Base-by-base conservation (phyloP, 2,113 vertebrate genomes). In the Engystomops pustulosus region DNA sequence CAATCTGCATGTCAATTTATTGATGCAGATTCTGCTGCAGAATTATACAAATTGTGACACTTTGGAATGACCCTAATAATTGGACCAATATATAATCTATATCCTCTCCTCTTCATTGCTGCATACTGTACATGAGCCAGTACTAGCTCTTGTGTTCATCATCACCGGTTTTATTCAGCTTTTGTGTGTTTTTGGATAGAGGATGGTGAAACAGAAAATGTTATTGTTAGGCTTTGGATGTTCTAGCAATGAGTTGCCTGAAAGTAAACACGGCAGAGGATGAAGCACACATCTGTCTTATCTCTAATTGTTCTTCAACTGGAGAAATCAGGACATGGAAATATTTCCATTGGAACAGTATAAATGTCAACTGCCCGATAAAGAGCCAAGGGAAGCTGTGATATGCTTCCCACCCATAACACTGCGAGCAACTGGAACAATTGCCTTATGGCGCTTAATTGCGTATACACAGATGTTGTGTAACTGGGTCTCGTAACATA, bases 331-430 rank as follows among this genome's bases (percentile, higher is more conserved):
- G 75, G 25, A 58, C 75, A 58, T 27, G 53, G 18, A 60, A 60
- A 41, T 78, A 8, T 60, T 78, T 78, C 51, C n/a, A 55, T 60
- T 78, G 51, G 75, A 78, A 78, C 75, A 18, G 9, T 78, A 17
- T 25, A 60, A 78, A 77, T 34, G 75, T 60, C 75, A 58, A 34
- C 51, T 58, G 34, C 5, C n/a, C 32, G 34, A 15, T 60, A 58
- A 78, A 18, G 70, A 74, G 70, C 70, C 41, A 74, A 30, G 70
- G 41, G 49, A 74, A 74, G 70, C 41, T 27, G n/a, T 44, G 41
- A 27, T 72, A 45, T 45, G 38, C 1, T 17, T 30, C 41, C 38
- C 70, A 45, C 41, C 70, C 14, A 18, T 25, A 74, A 30, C 41
- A 74, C 53, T 78, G 51, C 32, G 20, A 60, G n/a, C 23, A 30